These are phyloP conservation scores for Gadus macrocephalus DNA, from an alignment of 2,113 vertebrate species.

Conservation along the genomic window DNA sequence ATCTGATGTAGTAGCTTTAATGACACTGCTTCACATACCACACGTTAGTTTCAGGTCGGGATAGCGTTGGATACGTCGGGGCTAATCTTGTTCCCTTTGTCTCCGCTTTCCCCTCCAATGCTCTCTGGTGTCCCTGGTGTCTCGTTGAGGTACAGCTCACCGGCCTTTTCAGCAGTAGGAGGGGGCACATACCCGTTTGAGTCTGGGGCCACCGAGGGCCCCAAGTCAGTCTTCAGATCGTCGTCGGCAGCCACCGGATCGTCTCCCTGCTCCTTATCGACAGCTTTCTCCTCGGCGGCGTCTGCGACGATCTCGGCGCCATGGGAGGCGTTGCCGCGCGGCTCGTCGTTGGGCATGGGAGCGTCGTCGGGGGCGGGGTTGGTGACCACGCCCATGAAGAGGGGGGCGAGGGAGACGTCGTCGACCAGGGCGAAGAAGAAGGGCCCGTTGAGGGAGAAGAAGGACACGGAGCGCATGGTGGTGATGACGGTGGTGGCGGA, in stretches of 20 bases:
- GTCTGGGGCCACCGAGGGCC: neutral
- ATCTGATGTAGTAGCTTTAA: neutral
- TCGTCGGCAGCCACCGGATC: neutral
- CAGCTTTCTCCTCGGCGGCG: constrained; percentile 16
- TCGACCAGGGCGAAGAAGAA: constrained; percentile 83
- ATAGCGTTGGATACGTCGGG: neutral
- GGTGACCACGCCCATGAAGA: constrained; percentile 82
- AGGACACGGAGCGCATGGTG: constrained; percentile 73
- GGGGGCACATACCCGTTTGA: constrained; percentile 1
- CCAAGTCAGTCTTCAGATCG: neutral
- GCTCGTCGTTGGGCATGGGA: constrained; percentile 38
- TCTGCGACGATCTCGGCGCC: constrained; percentile 39
- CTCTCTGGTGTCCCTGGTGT: constrained; percentile 1
- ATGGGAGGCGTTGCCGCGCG: constrained; percentile 33
- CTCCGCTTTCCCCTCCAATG: neutral
- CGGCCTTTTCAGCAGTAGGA: constrained; percentile 9
- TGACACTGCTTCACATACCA: neutral
- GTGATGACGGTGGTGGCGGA: constrained; percentile 71
- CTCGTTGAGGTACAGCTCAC: constrained; percentile 4
- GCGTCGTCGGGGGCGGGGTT: constrained; percentile 75
- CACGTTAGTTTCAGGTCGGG: neutral
- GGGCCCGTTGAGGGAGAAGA: constrained; percentile 79
- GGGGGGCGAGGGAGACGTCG: constrained; percentile 72
- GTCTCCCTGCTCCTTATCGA: constrained; percentile 9
- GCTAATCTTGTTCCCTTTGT: neutral